Percentiles rank a stretch among this genome's conserved stretches.
Evolutionary conservation across 2,113 vertebrate species (phyloP).

Genomic region (Coryphaenoides rupestris): DNA sequence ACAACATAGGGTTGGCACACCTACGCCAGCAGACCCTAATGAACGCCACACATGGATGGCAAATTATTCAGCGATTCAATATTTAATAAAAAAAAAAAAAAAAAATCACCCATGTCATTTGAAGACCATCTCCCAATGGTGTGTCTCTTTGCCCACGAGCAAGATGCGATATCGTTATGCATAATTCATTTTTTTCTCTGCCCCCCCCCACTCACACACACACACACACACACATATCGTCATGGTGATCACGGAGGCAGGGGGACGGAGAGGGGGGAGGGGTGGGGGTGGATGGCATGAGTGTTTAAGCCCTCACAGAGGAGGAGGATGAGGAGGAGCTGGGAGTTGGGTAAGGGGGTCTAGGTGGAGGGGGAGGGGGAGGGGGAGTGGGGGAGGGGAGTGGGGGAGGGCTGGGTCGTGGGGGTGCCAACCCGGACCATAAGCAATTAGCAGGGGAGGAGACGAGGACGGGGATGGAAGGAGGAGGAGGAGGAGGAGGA

Average conservation of each 20-base stretch:
- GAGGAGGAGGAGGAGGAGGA: slow-evolving; percentile 1
- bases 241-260: slow-evolving; percentile 61
- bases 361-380: slow-evolving; percentile 9
- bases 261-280: not conserved
- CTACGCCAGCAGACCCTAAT: not conserved
- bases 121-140: slow-evolving; percentile 55
- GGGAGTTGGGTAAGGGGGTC: slow-evolving; percentile 35
- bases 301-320: slow-evolving; percentile 65
- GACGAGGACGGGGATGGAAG: too few relatives aligned
- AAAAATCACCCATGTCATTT: slow-evolving; percentile 57
- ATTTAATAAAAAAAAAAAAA: slow-evolving; percentile 56
- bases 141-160: slow-evolving; percentile 60
- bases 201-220: too few relatives aligned
- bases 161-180: slow-evolving; percentile 58
- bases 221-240: too few relatives aligned
- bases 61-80: slow-evolving; percentile 52
- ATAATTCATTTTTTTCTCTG: slow-evolving; percentile 73
- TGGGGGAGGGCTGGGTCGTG: not conserved
- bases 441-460: not conserved
- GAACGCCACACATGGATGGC: not conserved
- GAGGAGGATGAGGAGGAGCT: slow-evolving; percentile 35
- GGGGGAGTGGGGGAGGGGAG: not conserved
- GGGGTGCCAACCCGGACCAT: too few relatives aligned
- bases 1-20: not conserved
- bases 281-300: slow-evolving; percentile 36